A percentile compares a stretch with the other conserved stretches of the same genome.
These are phyloP conservation scores for Otolemur garnettii DNA, from an alignment of 2,113 vertebrate species.

Conservation along the genomic window DNA sequence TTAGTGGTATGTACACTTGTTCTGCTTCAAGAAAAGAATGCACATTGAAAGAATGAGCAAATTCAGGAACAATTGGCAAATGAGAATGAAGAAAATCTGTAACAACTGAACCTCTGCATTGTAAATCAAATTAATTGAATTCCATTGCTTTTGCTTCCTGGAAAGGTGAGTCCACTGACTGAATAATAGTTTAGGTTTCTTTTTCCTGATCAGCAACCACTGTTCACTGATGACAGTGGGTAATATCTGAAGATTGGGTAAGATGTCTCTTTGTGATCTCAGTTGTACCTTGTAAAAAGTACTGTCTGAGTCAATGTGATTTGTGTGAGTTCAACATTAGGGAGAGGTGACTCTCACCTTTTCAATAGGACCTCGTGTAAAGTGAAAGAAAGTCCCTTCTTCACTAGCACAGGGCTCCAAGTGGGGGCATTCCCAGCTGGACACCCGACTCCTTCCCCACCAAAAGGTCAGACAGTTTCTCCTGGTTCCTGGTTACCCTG, in stretches of 20 bases:
- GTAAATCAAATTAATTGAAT: neutral
- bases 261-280: neutral
- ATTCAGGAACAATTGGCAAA: neutral
- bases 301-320: neutral
- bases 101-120: neutral
- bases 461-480: conserved; percentile 41
- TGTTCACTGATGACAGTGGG: neutral
- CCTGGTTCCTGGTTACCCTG: neutral
- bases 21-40: neutral
- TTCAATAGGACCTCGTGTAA: neutral
- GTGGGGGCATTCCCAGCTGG: neutral
- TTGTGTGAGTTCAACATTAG: neutral
- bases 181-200: conserved; percentile 3
- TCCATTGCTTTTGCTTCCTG: conserved; percentile 31
- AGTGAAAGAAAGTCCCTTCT: conserved; percentile 49
- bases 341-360: neutral
- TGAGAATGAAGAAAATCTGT: neutral
- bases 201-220: conserved; percentile 48
- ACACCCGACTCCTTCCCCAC: neutral
- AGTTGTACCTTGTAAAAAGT: neutral
- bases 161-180: neutral
- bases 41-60: neutral
- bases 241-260: neutral
- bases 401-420: neutral
- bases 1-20: neutral